Percentiles rank a stretch among this genome's conserved stretches.
Evolutionary conservation across 2,888 invertebrate species (phyloP).

Genomic region (Caenorhabditis doughertyi): DNA sequence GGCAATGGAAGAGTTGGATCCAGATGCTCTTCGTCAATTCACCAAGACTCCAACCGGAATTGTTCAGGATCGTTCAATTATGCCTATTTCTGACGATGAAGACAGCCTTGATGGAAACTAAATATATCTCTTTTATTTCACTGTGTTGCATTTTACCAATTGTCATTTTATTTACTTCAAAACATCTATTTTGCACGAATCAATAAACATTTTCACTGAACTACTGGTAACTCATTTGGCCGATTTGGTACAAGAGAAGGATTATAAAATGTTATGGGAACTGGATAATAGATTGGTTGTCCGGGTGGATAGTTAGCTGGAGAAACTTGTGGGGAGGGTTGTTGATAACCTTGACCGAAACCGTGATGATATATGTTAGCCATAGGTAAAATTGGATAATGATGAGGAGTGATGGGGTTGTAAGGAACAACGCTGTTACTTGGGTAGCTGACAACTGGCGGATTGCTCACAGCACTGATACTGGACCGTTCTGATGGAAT

Average conservation of each 20-base stretch:
- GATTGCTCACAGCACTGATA: conserved; percentile 15
- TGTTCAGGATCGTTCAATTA: conserved; percentile 58
- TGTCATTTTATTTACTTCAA: neutral
- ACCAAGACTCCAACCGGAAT: conserved; percentile 76
- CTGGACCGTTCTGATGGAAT: conserved; percentile 31
- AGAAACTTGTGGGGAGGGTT: neutral
- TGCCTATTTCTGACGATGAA: conserved; percentile 52
- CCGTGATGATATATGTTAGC: conserved; percentile 3
- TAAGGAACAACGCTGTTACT: conserved; percentile 16
- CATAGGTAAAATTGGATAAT: conserved; percentile 21
- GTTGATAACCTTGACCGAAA: neutral
- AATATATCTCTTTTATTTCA: neutral
- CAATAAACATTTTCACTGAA: conserved; percentile 25
- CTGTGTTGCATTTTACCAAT: conserved; percentile 3
- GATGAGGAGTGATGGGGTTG: neutral
- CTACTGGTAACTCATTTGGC: conserved; percentile 32
- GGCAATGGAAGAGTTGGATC: conserved; percentile 77
- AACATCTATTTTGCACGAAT: neutral
- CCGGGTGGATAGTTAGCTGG: conserved; percentile 6
- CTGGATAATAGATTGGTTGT: conserved; percentile 36
- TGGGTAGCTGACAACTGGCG: conserved; percentile 35
- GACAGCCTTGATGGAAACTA: conserved; percentile 6
- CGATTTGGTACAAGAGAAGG: conserved; percentile 11
- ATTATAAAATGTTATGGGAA: conserved; percentile 43
- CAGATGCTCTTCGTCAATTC: conserved; percentile 80